Evolutionary conservation across 1,140 invertebrate genomes (phyloP).

Genomic region (Hyles vespertilio): DNA sequence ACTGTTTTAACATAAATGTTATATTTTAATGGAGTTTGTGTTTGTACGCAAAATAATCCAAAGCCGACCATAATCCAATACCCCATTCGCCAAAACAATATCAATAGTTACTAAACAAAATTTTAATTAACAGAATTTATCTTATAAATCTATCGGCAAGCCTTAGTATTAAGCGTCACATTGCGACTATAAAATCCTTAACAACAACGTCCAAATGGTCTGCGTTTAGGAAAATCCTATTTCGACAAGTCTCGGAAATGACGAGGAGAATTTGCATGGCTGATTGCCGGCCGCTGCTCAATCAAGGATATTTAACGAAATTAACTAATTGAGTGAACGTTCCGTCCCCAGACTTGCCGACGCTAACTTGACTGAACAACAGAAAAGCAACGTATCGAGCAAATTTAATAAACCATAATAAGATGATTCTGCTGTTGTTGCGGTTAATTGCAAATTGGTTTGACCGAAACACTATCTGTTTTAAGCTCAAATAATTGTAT

Average conservation of each 20-base stretch:
- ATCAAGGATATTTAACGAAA: slow-evolving; percentile 74
- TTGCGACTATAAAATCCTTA: slow-evolving; percentile 11
- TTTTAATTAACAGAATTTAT: no score
- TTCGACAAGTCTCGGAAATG: slow-evolving; percentile 49
- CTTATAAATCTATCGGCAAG: not conserved
- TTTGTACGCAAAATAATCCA: no score
- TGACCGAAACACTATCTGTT: not conserved
- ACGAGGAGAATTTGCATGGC: slow-evolving; percentile 66
- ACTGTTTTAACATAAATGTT: no score
- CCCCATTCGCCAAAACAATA: no score
- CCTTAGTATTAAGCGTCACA: not conserved
- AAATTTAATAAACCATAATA: slow-evolving; percentile 63
- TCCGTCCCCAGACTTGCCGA: slow-evolving; percentile 44
- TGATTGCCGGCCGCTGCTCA: slow-evolving; percentile 71
- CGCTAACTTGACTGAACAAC: slow-evolving; percentile 60
- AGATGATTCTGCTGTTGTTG: slow-evolving; percentile 34
- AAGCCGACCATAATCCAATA: no score
- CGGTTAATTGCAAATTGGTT: slow-evolving; percentile 9
- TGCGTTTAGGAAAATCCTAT: slow-evolving; percentile 51
- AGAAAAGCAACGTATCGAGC: slow-evolving; percentile 49
- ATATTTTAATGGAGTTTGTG: no score
- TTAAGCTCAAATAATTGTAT: no score
- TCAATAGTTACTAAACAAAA: no score
- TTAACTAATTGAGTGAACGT: slow-evolving; percentile 71
- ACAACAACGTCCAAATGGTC: slow-evolving; percentile 24